Evolutionary conservation across 2,797 vertebrate genomes (phyloP), one percentile per base, ranked within the genome.

Genomic region (Hypotaenidia philippensis): DNA sequence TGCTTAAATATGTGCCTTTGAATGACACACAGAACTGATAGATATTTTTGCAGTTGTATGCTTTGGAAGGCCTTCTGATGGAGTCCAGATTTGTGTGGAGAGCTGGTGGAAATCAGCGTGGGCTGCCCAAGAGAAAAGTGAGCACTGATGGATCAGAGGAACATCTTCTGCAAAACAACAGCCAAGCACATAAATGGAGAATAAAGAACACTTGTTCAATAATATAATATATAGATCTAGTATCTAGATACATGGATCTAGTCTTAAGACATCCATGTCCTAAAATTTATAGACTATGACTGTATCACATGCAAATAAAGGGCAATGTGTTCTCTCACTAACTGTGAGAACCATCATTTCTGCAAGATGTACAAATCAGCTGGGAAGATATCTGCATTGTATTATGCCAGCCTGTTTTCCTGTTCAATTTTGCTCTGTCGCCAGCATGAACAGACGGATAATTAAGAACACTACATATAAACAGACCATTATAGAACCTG

Each of bases 401-500:
- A 61, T 87, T 87, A 76, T 29, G 69, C 65, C 94, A 94, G 89
- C 76, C 76, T 70, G 70, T 84, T 86, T 82, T 69, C 77, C 90
- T 55, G 22, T 60, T 91, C 87, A 36, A 0, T 81, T 94, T n/a
- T 94, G 68, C 55, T 84, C 70, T 84, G 83, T 66, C 91, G 94
- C 95, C 95, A 94, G 77, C 90, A 72, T 0, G 47, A 90, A 78
- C 94, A 96, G 95, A 97, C 87, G 94, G 94, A 65, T 91, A 79
- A 92, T 76, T 82, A 94, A 86, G 81, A 82, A 69, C 45, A 69
- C 49, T 14, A 40, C 59, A 44, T 36, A 89, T 68, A 72, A 95
- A 91, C 79, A 95, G 85, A 88, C 49, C 41, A 31, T 76, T 93
- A 86, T 20, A 93, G 80, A 91, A 70, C 3, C 7, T 86, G 85